Conservation (phyloP, 2,797 vertebrate genomes). For the Cossypha caffra region DNA sequence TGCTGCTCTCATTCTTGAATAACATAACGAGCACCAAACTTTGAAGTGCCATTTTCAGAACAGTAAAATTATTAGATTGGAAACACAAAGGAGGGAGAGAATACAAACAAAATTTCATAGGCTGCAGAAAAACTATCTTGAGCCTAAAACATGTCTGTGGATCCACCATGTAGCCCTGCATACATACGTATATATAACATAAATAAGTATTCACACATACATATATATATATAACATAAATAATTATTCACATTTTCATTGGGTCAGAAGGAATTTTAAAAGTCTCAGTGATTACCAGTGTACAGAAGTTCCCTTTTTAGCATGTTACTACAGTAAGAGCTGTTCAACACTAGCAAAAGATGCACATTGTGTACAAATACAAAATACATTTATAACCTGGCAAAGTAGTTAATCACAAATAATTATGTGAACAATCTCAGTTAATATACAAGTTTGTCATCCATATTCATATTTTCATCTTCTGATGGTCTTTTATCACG, state of each 20-base stretch:
- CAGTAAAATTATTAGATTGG: not conserved
- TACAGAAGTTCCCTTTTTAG: not conserved
- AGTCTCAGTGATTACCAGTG: not conserved
- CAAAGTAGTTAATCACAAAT: not conserved
- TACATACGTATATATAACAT: not conserved
- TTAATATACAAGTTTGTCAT: not conserved
- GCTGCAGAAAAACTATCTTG: not conserved
- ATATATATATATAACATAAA: not conserved
- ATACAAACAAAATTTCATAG: not conserved
- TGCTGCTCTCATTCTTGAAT: not conserved
- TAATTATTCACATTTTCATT: not conserved
- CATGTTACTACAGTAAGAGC: not conserved
- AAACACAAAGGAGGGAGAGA: not conserved
- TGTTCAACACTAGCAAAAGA: not conserved
- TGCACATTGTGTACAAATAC: not conserved
- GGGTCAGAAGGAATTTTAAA: not conserved
- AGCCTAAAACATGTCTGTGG: not conserved
- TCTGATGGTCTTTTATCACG: not conserved
- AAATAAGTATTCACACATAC: no score
- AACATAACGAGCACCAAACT: not conserved
- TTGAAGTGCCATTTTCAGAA: not conserved
- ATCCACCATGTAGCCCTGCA: not conserved
- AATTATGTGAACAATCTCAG: not conserved
- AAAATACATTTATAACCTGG: not conserved
- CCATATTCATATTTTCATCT: not conserved